Percentiles rank a stretch among this genome's conserved stretches.
Evolutionary conservation across 2,113 vertebrate genomes (phyloP).

Genomic region (Psophia crepitans): DNA sequence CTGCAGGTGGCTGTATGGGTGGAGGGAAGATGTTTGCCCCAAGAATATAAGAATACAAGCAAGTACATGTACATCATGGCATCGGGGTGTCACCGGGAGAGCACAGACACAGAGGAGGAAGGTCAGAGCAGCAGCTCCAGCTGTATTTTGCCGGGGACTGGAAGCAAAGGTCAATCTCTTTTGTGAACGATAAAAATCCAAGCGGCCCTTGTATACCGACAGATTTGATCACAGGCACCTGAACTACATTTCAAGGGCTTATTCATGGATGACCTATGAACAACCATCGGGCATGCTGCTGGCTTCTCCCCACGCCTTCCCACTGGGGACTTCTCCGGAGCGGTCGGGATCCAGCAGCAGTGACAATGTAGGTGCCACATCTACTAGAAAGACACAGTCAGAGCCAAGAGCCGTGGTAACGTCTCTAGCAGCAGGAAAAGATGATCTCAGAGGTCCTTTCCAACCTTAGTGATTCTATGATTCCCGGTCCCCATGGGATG

Average conservation of each 20-base stretch:
- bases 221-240: background rate
- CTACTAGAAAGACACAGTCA: background rate
- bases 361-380: background rate
- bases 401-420: background rate
- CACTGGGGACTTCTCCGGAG: fast-evolving
- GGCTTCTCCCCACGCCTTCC: background rate
- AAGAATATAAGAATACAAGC: background rate
- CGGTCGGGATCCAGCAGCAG: fast-evolving
- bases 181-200: background rate
- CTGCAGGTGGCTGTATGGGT: background rate
- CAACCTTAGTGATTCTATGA: too few relatives aligned
- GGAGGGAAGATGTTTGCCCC: background rate
- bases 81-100: background rate
- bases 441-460: too few relatives aligned
- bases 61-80: background rate
- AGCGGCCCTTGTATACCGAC: background rate
- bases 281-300: background rate
- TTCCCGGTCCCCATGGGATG: background rate
- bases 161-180: background rate
- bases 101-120: background rate
- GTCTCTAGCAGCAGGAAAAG: background rate
- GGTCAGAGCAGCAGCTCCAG: background rate
- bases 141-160: background rate
- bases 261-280: background rate
- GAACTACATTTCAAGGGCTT: background rate